phyloP scores from a whole-genome alignment of 1,140 invertebrate genomes.

The Cotesia chilonis region DNA sequence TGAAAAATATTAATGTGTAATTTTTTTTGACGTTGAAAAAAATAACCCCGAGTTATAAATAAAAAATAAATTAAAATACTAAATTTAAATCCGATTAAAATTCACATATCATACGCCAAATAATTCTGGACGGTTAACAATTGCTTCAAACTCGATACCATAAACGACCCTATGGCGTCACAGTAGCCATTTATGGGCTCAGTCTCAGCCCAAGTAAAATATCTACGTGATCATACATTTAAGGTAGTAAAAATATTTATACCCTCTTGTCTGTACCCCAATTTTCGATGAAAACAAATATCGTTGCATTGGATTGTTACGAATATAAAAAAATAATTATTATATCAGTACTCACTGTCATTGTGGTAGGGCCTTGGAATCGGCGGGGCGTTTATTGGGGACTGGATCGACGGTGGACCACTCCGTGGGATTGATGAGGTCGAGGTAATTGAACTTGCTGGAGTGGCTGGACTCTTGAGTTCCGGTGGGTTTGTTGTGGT shows the following conservation, averaged over 20 bases:
- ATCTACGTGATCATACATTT: neutral
- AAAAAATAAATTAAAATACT: constrained; percentile 1
- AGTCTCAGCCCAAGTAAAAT: neutral
- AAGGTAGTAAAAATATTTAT: constrained; percentile 13
- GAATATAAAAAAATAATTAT: too few relatives aligned
- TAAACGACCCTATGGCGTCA: constrained; percentile 26
- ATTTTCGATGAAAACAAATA: too few relatives aligned
- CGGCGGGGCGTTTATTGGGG: constrained; percentile 38
- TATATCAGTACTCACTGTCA: constrained; percentile 54
- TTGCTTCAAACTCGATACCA: constrained; percentile 18
- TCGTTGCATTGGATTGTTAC: too few relatives aligned
- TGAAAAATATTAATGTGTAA: neutral
- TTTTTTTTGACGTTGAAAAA: constrained; percentile 8
- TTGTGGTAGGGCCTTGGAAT: constrained; percentile 59
- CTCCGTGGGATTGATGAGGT: constrained; percentile 48
- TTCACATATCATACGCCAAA: constrained; percentile 14
- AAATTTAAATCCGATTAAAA: neutral
- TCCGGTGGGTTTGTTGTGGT: constrained; percentile 49
- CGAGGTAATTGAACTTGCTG: constrained; percentile 55
- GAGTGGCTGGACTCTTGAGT: constrained; percentile 59
- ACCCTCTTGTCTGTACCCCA: neutral
- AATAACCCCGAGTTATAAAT: neutral
- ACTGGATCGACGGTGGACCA: constrained; percentile 39
- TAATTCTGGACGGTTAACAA: constrained; percentile 16
- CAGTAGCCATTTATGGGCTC: constrained; percentile 12